A percentile compares a stretch with the other conserved stretches of the same genome.
phyloP scores from a whole-genome alignment of 2,888 invertebrate genomes.

The Ophraella communa region DNA sequence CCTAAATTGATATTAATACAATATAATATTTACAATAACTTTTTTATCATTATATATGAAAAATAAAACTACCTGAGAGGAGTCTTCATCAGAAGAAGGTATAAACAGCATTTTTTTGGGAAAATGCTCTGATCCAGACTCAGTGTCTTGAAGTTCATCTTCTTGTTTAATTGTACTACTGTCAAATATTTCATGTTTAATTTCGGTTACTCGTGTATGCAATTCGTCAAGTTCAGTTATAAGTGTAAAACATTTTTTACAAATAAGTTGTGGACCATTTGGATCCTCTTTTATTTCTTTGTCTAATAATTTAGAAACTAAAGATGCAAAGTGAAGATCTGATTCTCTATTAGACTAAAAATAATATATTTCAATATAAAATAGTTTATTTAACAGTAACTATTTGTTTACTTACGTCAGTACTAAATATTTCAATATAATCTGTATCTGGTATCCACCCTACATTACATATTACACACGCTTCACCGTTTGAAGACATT shows the following conservation, averaged over 20 bases:
- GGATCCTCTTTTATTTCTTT: conserved; percentile 62
- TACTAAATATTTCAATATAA: conserved; percentile 64
- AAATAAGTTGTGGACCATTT: conserved; percentile 66
- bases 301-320: conserved; percentile 60
- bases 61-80: conserved; percentile 32
- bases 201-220: conserved; percentile 61
- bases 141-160: conserved; percentile 36
- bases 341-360: conserved; percentile 11
- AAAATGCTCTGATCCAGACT: conserved; percentile 52
- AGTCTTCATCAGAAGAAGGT: conserved; percentile 57
- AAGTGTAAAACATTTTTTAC: conserved; percentile 72
- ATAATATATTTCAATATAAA: conserved; percentile 1
- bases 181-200: conserved; percentile 63
- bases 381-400: not conserved
- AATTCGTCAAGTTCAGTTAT: conserved; percentile 70
- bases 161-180: conserved; percentile 55
- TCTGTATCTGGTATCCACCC: conserved; percentile 62
- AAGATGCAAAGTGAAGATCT: conserved; percentile 25
- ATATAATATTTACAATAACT: not conserved
- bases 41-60: not conserved
- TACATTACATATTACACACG: conserved; percentile 71
- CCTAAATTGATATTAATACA: not conserved
- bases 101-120: conserved; percentile 57
- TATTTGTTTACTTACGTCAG: conserved; percentile 53
- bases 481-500: conserved; percentile 53